A percentile compares a stretch with the other conserved stretches of the same genome.
These are phyloP conservation scores for Camponotus floridanus DNA, from an alignment of 1,140 invertebrate genomes.

Conservation along the genomic window DNA sequence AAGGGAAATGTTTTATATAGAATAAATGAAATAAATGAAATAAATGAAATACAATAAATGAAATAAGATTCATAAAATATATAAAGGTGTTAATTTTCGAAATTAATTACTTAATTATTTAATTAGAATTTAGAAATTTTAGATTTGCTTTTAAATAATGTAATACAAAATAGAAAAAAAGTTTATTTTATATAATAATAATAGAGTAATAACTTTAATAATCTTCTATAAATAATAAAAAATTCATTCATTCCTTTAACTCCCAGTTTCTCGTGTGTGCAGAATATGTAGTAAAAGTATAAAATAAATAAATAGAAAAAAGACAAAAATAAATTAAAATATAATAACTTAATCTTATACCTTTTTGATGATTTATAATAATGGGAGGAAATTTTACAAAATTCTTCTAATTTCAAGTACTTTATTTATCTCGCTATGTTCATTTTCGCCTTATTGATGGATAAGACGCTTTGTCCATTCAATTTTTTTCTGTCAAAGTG, in stretches of 20 bases:
- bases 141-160: background rate
- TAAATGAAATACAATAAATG: too few relatives aligned
- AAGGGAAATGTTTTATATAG: too few relatives aligned
- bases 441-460: constrained; percentile 16
- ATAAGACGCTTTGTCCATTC: constrained; percentile 21
- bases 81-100: too few relatives aligned
- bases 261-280: background rate
- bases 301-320: background rate
- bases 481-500: constrained; percentile 11
- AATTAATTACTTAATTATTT: too few relatives aligned
- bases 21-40: too few relatives aligned
- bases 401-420: constrained; percentile 26
- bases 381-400: background rate
- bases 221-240: background rate
- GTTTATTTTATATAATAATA: too few relatives aligned
- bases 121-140: background rate
- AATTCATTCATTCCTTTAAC: background rate
- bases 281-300: background rate
- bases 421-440: constrained; percentile 3
- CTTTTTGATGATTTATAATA: background rate
- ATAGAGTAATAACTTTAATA: background rate
- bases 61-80: too few relatives aligned
- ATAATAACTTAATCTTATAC: background rate
- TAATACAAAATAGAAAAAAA: too few relatives aligned
- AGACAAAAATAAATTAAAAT: background rate